Evolutionary conservation across 2,113 vertebrate species (phyloP).

Genomic region (Nanorana parkeri): DNA sequence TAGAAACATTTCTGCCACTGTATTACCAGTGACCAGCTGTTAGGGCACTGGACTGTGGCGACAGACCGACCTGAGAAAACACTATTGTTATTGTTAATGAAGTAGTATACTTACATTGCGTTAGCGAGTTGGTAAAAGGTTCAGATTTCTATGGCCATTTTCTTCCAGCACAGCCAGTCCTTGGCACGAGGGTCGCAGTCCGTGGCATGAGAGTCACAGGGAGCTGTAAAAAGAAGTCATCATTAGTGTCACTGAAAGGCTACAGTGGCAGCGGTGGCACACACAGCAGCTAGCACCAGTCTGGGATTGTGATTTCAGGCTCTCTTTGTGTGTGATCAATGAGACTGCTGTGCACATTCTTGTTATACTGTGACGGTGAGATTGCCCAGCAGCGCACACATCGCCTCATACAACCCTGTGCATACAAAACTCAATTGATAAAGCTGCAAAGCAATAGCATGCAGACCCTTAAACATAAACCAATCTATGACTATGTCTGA

Average conservation of each 20-base stretch:
- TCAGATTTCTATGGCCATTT: constrained; percentile 25
- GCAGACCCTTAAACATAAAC: too few species aligned
- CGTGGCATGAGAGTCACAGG: neutral
- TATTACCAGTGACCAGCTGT: too few species aligned
- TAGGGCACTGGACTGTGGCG: too few species aligned
- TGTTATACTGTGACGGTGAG: neutral
- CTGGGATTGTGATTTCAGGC: neutral
- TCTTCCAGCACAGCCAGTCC: constrained; percentile 3
- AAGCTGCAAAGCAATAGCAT: too few species aligned
- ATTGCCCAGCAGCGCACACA: too few species aligned
- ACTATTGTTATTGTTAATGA: too few species aligned
- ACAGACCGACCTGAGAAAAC: too few species aligned
- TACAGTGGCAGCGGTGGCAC: neutral
- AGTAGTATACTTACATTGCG: constrained; percentile 22
- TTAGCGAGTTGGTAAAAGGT: neutral
- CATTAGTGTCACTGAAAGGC: neutral
- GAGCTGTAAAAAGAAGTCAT: constrained; percentile 21
- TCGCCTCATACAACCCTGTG: too few species aligned
- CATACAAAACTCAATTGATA: too few species aligned
- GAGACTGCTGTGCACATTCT: neutral
- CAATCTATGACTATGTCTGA: too few species aligned
- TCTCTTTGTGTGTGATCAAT: neutral
- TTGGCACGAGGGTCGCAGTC: neutral
- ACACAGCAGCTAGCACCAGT: too few species aligned
- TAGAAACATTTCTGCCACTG: too few species aligned